A percentile compares a stretch with the other conserved stretches of the same genome.
These are phyloP conservation scores for Plebejus melissa DNA, from an alignment of 2,888 invertebrate species.

Conservation along the genomic window DNA sequence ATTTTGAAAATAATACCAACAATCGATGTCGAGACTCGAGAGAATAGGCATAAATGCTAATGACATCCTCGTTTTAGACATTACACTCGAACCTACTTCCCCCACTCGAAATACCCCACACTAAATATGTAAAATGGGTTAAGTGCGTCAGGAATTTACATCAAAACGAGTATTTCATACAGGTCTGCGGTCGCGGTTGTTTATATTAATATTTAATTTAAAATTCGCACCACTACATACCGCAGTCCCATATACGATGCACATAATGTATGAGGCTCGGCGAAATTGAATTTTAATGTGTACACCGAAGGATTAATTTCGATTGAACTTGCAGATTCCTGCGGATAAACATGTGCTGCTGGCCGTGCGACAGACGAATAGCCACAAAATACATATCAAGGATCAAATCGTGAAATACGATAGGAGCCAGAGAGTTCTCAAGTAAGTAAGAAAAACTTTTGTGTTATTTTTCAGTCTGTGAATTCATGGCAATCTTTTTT, in stretches of 20 bases:
- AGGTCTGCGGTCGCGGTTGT: constrained; percentile 49
- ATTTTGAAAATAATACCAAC: background rate
- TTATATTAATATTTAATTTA: constrained; percentile 65
- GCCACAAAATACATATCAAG: constrained; percentile 88
- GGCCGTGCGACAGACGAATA: constrained; percentile 87
- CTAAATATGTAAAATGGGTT: constrained; percentile 36
- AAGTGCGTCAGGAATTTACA: constrained; percentile 41
- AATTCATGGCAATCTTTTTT: background rate
- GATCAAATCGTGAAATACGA: constrained; percentile 88
- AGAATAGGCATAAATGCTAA: constrained; percentile 9
- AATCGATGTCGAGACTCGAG: background rate
- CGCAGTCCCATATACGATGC: constrained; percentile 52
- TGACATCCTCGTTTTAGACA: background rate
- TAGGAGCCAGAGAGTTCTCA: constrained; percentile 85
- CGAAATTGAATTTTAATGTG: constrained; percentile 29
- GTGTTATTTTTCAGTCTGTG: background rate
- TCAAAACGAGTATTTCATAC: constrained; percentile 39
- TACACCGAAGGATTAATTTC: constrained; percentile 30
- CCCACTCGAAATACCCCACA: constrained; percentile 7
- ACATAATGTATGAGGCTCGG: constrained; percentile 52
- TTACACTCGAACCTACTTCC: background rate
- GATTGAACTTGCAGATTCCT: constrained; percentile 69
- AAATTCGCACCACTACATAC: constrained; percentile 62
- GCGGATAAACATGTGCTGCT: constrained; percentile 86
- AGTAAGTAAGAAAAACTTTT: constrained; percentile 68